Evolutionary conservation across 2,113 vertebrate genomes (phyloP).

Genomic region (Prunella fulvescens): DNA sequence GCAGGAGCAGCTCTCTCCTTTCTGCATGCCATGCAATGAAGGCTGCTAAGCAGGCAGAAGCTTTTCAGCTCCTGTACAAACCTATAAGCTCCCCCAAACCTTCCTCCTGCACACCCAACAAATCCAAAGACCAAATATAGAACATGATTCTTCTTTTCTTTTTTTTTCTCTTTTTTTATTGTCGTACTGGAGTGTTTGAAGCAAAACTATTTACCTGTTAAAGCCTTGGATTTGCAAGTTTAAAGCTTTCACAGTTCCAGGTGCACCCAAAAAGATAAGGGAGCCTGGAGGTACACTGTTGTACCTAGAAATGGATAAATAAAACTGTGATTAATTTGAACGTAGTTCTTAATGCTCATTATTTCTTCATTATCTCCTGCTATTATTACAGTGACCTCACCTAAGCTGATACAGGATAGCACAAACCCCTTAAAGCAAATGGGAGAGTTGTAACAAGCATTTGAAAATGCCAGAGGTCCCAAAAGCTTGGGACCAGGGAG

Average conservation of each 20-base stretch:
- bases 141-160: neutral
- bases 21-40: neutral
- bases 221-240: constrained; percentile 75
- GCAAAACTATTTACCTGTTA: constrained; percentile 46
- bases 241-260: constrained; percentile 69
- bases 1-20: neutral
- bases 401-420: neutral
- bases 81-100: neutral
- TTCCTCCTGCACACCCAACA: neutral
- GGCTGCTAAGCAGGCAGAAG: neutral
- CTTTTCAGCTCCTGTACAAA: constrained; percentile 4
- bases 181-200: constrained; percentile 18
- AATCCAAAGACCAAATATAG: constrained; percentile 48
- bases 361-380: neutral
- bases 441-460: neutral
- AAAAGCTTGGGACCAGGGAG: neutral
- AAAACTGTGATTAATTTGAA: constrained; percentile 40
- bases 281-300: constrained; percentile 16
- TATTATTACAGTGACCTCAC: neutral
- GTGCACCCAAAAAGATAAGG: constrained; percentile 76
- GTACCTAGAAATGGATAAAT: neutral
- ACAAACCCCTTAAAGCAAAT: neutral
- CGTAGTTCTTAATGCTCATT: neutral
- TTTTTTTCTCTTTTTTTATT: neutral
- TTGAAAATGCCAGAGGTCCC: neutral